Conservation (phyloP, 2,888 invertebrate genomes). For the Pseudanteris insignis region DNA sequence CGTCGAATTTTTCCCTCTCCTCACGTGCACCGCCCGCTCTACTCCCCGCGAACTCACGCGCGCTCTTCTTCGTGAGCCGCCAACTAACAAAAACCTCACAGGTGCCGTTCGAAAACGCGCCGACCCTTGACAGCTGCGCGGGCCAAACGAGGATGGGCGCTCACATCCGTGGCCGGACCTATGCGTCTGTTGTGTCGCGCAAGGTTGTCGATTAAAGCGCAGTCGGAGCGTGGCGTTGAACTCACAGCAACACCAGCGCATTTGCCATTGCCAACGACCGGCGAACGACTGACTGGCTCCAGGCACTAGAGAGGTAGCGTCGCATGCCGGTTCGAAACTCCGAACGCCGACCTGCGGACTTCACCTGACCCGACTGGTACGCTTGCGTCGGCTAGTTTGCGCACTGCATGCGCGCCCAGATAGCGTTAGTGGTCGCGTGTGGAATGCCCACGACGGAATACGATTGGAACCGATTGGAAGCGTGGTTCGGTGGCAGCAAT, state of each 20-base stretch:
- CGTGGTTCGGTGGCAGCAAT: no score
- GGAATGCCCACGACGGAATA: no score
- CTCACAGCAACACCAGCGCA: conserved; percentile 1
- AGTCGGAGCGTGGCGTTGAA: conserved; percentile 8
- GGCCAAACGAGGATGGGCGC: not conserved
- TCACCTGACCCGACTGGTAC: conserved; percentile 20
- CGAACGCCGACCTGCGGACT: conserved; percentile 10
- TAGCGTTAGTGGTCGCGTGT: conserved; percentile 10
- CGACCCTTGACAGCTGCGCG: not conserved
- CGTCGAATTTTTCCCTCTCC: conserved; percentile 8
- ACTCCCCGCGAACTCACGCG: conserved; percentile 26
- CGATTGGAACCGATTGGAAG: no score
- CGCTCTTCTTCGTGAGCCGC: conserved; percentile 11
- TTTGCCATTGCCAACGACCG: conserved; percentile 32
- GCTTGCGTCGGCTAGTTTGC: conserved; percentile 10
- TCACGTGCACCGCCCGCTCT: conserved; percentile 28
- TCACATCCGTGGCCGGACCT: not conserved
- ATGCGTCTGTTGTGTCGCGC: not conserved
- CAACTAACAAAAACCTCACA: conserved; percentile 3
- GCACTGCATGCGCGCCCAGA: conserved; percentile 1
- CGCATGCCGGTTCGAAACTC: conserved; percentile 27
- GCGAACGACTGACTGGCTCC: conserved; percentile 33
- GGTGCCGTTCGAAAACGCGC: conserved; percentile 1
- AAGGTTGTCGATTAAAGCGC: conserved; percentile 1
- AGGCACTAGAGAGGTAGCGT: conserved; percentile 15